Conservation (phyloP, 2,113 vertebrate species). For the Equus przewalskii region DNA sequence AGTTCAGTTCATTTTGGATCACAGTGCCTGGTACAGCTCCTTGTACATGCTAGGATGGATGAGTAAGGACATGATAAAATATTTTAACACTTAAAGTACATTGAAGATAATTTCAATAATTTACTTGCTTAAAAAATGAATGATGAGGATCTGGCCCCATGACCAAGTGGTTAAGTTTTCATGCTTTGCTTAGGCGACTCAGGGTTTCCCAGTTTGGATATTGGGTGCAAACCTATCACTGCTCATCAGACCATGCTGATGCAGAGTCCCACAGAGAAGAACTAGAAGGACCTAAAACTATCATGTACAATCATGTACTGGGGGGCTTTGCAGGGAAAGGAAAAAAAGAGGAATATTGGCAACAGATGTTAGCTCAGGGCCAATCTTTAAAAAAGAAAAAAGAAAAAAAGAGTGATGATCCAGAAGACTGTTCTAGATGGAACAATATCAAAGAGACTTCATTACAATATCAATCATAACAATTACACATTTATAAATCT, state of each 20-base stretch:
- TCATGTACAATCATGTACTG: too few species aligned
- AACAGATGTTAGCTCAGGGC: too few species aligned
- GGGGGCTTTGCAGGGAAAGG: too few species aligned
- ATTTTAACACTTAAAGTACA: neutral
- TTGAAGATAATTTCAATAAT: conserved; percentile 25
- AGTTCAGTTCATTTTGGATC: conserved; percentile 13
- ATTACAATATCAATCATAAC: neutral
- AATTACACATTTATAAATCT: neutral
- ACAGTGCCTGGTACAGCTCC: neutral
- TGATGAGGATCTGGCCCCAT: neutral
- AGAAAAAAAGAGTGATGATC: neutral
- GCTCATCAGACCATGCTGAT: too few species aligned
- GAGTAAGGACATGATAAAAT: neutral
- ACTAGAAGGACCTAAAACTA: too few species aligned
- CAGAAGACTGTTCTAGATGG: neutral
- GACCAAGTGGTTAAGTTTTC: too few species aligned
- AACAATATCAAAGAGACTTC: conserved; percentile 30
- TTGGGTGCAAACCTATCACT: too few species aligned
- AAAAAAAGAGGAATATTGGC: too few species aligned
- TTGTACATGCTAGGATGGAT: neutral
- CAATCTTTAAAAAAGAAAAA: neutral
- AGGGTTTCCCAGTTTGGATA: too few species aligned
- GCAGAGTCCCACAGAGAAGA: too few species aligned
- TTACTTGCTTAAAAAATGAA: conserved; percentile 32
- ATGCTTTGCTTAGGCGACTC: too few species aligned